These are phyloP conservation scores for Chouioia cunea DNA, from an alignment of 2,888 invertebrate genomes.

Conservation along the genomic window DNA sequence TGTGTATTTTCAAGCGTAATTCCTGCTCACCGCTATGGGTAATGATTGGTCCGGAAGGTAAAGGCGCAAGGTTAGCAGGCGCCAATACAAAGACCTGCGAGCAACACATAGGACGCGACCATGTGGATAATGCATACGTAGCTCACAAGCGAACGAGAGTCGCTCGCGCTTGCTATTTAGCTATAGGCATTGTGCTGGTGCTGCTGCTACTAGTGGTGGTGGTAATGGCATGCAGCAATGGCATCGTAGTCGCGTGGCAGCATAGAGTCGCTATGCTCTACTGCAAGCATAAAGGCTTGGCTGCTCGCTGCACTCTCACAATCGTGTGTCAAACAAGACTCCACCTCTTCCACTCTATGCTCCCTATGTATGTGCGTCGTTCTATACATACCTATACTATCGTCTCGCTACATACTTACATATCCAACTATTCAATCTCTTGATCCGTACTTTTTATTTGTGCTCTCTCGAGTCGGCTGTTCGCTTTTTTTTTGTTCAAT, in stretches of 20 bases:
- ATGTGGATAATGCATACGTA: not conserved
- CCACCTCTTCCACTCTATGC: too few relatives aligned
- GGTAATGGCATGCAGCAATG: not conserved
- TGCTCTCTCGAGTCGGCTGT: too few relatives aligned
- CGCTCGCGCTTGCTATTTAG: conserved; percentile 12
- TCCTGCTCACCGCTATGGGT: too few relatives aligned
- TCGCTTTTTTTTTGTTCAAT: too few relatives aligned
- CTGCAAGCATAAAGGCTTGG: not conserved
- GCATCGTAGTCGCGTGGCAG: not conserved
- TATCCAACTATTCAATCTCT: too few relatives aligned
- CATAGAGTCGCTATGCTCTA: too few relatives aligned
- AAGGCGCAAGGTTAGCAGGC: conserved; percentile 31
- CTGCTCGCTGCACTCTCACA: conserved; percentile 6
- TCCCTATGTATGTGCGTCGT: too few relatives aligned
- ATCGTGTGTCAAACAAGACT: conserved; percentile 8
- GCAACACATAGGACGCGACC: not conserved
- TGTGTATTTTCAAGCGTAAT: too few relatives aligned
- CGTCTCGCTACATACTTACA: too few relatives aligned
- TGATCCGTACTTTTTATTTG: too few relatives aligned
- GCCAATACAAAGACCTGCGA: not conserved
- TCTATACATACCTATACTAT: too few relatives aligned
- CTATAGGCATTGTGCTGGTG: not conserved
- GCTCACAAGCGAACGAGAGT: not conserved
- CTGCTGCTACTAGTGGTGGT: too few relatives aligned
- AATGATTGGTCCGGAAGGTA: conserved; percentile 19